phyloP scores from a whole-genome alignment of 2,113 vertebrate species.

The Sminthopsis crassicaudata region DNA sequence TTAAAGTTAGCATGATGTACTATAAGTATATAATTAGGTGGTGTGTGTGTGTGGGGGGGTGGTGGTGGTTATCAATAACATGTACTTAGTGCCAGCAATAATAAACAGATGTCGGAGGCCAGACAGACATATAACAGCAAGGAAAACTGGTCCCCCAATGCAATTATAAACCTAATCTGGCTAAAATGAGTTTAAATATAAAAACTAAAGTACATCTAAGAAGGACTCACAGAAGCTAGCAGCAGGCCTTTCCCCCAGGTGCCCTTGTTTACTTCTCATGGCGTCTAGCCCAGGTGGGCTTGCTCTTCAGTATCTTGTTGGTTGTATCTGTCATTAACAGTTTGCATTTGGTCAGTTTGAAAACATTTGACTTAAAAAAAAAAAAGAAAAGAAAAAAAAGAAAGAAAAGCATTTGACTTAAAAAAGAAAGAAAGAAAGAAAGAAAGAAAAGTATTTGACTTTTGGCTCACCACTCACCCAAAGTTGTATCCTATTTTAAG shows the following conservation, averaged over 20 bases:
- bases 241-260: background rate
- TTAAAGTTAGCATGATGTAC: background rate
- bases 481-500: background rate
- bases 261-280: background rate
- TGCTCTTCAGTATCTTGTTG: background rate
- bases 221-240: constrained; percentile 10
- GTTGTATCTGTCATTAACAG: background rate
- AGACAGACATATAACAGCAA: background rate
- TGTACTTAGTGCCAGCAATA: constrained; percentile 14
- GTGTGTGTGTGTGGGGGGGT: too few species aligned
- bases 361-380: too few species aligned
- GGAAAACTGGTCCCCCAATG: constrained; percentile 12
- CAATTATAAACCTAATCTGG: constrained; percentile 15
- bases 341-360: background rate
- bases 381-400: too few species aligned
- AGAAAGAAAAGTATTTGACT: background rate
- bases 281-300: background rate
- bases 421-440: too few species aligned
- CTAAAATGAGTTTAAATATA: constrained; percentile 36
- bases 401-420: too few species aligned
- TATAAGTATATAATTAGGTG: background rate
- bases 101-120: background rate
- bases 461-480: background rate
- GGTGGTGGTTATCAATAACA: constrained; percentile 5
- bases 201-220: background rate